Evolutionary conservation across 2,113 vertebrate species (phyloP), one percentile per base, ranked within the genome.

Genomic region (Labrus mixtus): DNA sequence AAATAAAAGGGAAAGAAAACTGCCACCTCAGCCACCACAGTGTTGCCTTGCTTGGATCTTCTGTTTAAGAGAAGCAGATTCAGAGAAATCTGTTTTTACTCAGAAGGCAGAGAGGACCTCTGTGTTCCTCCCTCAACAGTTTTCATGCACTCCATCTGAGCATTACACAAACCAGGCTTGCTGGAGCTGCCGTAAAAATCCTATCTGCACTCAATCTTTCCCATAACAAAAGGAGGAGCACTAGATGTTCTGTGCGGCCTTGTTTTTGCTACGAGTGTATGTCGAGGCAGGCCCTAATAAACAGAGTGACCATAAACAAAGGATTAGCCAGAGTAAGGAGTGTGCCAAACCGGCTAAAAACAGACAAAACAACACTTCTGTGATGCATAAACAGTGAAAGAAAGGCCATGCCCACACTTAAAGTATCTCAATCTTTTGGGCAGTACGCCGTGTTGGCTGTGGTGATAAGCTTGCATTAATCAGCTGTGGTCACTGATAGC

Each of bases 141-240:
- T 84, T 89, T 87, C 79, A 80, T 71, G 29, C 72, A 39, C 73
- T 87, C 68, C 46, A 62, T 83, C 64, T 70, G 68, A 87, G 68
- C 73, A 46, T 90, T 90, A 93, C 90, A 91, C 79, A 93, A 91
- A 92, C 81, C 92, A 93, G 91, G 78, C 86, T 79, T 65, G 16
- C 82, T 3, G n/a, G 63, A 39, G 69, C 72, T 58, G 81, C 84
- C 76, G 88, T 87, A 87, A 91, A 93, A 90, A 60, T 73, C 68
- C 78, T 73, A 81, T 90, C 84, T 85, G 79, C 45, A 10, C 73
- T 59, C 61, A 69, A 76, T 73, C 86, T 59, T 90, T 90, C 85
- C 73, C 78, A 87, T 88, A 92, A 92, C 90, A 92, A 90, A 83
- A 75, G 67, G 48, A 85, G 56, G 76, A 86, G 79, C 73, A 87